phyloP scores from a whole-genome alignment of 2,797 vertebrate species.

The Arnoldichthys spilopterus region DNA sequence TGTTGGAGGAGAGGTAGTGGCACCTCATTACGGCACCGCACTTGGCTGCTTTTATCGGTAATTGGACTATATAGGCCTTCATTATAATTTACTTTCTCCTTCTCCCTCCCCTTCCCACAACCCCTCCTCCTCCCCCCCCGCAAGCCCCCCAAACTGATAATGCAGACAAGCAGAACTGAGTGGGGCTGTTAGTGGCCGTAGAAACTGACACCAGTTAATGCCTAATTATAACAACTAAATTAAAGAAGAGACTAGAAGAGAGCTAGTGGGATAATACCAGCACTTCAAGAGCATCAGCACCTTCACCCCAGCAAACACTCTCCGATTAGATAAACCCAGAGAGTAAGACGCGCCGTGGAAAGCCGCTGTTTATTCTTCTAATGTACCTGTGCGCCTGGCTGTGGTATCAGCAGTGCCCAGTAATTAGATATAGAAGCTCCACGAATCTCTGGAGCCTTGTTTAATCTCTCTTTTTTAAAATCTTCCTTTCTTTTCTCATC shows the following conservation, averaged over 20 bases:
- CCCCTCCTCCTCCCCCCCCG: constrained; percentile 31
- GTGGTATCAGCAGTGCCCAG: background rate
- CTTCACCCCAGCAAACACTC: constrained; percentile 79
- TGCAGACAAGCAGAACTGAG: constrained; percentile 99
- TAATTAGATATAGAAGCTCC: background rate
- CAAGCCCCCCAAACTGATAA: constrained; percentile 94
- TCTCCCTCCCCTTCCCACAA: constrained; percentile 19
- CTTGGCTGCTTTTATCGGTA: constrained; percentile 99
- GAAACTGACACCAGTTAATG: constrained; percentile 99
- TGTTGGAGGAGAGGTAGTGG: constrained; percentile 90
- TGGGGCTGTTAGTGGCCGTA: constrained; percentile 97
- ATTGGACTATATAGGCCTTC: constrained; percentile 99
- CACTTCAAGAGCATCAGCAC: constrained; percentile 90
- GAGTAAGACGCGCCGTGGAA: background rate
- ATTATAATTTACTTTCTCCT: constrained; percentile 99
- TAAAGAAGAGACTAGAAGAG: constrained; percentile 93
- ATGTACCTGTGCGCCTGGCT: constrained; percentile 2
- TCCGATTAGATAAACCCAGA: constrained; percentile 71
- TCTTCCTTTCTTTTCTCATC: constrained; percentile 11
- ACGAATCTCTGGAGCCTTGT: constrained; percentile 9
- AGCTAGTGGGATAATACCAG: constrained; percentile 85
- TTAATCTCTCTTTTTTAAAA: constrained; percentile 32
- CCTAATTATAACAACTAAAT: constrained; percentile 99
- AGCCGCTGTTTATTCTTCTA: constrained; percentile 23
- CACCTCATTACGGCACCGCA: constrained; percentile 98